Percentiles rank a stretch among this genome's conserved stretches.
These are phyloP conservation scores for Aphidius ervi DNA, from an alignment of 1,140 invertebrate genomes.

Conservation along the genomic window DNA sequence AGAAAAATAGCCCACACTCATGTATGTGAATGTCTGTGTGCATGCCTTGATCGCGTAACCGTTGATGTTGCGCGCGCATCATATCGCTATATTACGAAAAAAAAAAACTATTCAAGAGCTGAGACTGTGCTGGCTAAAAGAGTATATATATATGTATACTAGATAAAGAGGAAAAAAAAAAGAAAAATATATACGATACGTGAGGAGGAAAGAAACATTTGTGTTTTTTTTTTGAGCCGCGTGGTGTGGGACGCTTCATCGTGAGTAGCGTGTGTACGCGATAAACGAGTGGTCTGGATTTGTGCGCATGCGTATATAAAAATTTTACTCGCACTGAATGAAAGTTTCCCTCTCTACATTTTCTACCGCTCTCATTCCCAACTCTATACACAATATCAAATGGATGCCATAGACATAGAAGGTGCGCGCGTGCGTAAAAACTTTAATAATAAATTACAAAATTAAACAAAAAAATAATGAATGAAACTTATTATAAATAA, in stretches of 20 bases:
- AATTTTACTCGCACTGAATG: constrained; percentile 41
- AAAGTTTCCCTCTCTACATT: constrained; percentile 35
- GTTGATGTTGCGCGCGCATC: constrained; percentile 2
- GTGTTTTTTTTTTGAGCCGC: constrained; percentile 27
- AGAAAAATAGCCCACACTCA: background rate
- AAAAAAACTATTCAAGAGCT: background rate
- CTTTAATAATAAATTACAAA: no score
- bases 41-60: constrained; percentile 2
- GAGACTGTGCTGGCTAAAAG: background rate
- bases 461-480: no score
- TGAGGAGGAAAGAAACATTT: constrained; percentile 17
- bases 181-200: constrained; percentile 9
- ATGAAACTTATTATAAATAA: no score
- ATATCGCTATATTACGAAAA: background rate
- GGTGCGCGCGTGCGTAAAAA: no score
- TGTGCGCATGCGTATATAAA: constrained; percentile 15
- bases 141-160: constrained; percentile 15
- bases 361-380: no score
- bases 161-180: background rate
- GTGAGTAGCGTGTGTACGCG: constrained; percentile 52
- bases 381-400: no score
- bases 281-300: constrained; percentile 14
- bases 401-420: no score
- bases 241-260: constrained; percentile 33
- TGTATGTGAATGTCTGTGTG: background rate